A percentile compares a stretch with the other conserved stretches of the same genome.
Conservation (phyloP, 2,888 invertebrate genomes). For the Desoria tigrina region DNA sequence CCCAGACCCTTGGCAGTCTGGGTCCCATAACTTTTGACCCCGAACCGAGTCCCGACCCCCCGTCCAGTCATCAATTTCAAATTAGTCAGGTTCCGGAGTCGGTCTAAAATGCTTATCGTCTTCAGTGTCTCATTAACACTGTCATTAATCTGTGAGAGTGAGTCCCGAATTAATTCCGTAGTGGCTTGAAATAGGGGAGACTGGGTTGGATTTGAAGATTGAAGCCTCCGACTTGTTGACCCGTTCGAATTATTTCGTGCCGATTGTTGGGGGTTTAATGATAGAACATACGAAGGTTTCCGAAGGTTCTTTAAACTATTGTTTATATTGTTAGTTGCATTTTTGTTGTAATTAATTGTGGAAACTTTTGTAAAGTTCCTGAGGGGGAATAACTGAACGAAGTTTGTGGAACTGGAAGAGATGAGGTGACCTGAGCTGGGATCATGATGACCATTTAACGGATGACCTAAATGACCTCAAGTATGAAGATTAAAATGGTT, state of each 20-base stretch:
- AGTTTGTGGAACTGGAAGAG: background rate
- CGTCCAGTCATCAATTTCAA: constrained; percentile 15
- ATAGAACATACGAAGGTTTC: background rate
- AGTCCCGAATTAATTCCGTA: background rate
- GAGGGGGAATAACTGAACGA: constrained; percentile 4
- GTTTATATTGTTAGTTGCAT: background rate
- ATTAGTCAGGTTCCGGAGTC: constrained; percentile 39
- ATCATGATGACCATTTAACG: constrained; percentile 18
- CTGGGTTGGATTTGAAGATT: too few relatives aligned
- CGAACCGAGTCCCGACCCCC: constrained; percentile 11
- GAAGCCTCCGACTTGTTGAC: too few relatives aligned
- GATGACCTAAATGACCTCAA: constrained; percentile 12
- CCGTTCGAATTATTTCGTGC: too few relatives aligned
- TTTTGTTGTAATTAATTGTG: constrained; percentile 7
- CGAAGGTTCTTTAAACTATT: background rate
- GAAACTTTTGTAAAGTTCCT: constrained; percentile 15
- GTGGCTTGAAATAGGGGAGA: too few relatives aligned
- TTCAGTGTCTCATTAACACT: constrained; percentile 15
- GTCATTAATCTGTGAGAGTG: background rate
- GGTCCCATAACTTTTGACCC: constrained; percentile 32
- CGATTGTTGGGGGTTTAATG: background rate
- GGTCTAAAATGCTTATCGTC: constrained; percentile 41
- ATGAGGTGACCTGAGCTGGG: background rate
- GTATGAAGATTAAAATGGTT: too few relatives aligned
- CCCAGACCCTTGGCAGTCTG: background rate